These are phyloP conservation scores for Ichneumoninae sp. DNA, from an alignment of 2,888 invertebrate species.

Conservation along the genomic window DNA sequence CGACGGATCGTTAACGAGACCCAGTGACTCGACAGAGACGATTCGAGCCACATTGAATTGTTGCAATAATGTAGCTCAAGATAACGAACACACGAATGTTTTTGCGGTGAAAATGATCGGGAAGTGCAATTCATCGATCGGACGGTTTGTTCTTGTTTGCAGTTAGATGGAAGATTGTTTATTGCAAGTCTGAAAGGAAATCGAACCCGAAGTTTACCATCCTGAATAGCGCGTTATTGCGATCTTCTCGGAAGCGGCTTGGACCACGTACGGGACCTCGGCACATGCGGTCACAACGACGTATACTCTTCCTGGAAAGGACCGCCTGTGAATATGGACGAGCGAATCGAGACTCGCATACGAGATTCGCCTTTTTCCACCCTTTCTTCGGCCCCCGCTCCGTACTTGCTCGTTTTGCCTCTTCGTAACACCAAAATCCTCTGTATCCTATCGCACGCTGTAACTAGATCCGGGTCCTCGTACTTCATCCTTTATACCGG, in stretches of 20 bases:
- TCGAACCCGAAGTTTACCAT: not conserved
- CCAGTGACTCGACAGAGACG: not conserved
- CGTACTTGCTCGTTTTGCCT: conserved; percentile 1
- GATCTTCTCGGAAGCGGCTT: not conserved
- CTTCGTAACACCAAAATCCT: conserved; percentile 15
- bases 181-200: not conserved
- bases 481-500: conserved; percentile 13
- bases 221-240: conserved; percentile 4
- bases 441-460: not conserved
- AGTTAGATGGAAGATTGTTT: not conserved
- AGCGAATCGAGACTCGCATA: conserved; percentile 64
- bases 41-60: not conserved
- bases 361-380: conserved; percentile 54
- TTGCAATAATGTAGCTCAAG: not conserved
- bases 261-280: conserved; percentile 43
- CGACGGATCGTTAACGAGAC: not conserved
- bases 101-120: not conserved
- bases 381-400: conserved; percentile 15
- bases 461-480: conserved; percentile 5
- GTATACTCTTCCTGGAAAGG: conserved; percentile 6
- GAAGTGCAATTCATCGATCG: not conserved
- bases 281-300: conserved; percentile 31
- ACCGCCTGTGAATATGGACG: conserved; percentile 60
- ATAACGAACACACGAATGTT: not conserved
- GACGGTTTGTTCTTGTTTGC: not conserved